phyloP scores from a whole-genome alignment of 2,888 invertebrate species.

The Tetragonisca angustula region DNA sequence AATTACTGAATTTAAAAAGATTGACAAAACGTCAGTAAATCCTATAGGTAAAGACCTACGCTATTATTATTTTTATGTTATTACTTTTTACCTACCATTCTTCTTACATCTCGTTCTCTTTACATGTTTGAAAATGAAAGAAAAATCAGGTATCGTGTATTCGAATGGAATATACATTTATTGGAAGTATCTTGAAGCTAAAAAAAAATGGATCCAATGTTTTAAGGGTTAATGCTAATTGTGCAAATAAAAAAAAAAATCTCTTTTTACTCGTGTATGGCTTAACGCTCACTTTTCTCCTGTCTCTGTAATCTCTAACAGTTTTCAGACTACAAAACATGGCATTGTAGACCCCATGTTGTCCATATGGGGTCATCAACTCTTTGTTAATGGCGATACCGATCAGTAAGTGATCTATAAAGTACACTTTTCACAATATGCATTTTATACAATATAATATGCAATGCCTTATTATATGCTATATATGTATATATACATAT shows the following conservation, averaged over 20 bases:
- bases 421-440: constrained; percentile 68
- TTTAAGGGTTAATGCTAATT: constrained; percentile 69
- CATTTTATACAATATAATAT: constrained; percentile 63
- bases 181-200: constrained; percentile 13
- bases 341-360: constrained; percentile 99
- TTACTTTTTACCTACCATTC: constrained; percentile 16
- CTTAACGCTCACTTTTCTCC: constrained; percentile 74
- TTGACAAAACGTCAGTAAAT: constrained; percentile 33
- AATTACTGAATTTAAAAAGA: neutral
- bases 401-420: constrained; percentile 93
- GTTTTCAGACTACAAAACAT: constrained; percentile 90
- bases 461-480: constrained; percentile 49
- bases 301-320: constrained; percentile 84
- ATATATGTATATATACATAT: constrained; percentile 15
- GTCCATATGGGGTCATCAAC: constrained; percentile 99
- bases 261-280: constrained; percentile 69
- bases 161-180: constrained; percentile 18
- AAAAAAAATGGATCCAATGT: constrained; percentile 42
- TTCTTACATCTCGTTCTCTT: constrained; percentile 40
- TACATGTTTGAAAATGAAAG: constrained; percentile 25
- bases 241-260: constrained; percentile 46
- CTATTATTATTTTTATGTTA: constrained; percentile 3
- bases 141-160: constrained; percentile 33
- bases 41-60: constrained; percentile 30
- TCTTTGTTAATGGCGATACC: constrained; percentile 98